phyloP scores from a whole-genome alignment of 1,140 invertebrate species.

The Papilio helenus region DNA sequence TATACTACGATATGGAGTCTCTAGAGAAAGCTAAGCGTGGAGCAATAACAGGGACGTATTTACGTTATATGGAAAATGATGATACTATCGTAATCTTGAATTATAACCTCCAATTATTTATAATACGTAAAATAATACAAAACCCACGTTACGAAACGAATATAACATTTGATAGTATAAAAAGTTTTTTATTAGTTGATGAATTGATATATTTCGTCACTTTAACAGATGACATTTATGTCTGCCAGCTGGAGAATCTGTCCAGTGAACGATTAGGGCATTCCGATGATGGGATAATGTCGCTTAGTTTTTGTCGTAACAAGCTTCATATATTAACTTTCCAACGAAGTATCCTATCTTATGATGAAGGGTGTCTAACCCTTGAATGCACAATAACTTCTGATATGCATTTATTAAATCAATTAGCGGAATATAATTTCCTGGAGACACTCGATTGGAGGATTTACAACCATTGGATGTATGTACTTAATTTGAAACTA shows the following conservation, averaged over 20 bases:
- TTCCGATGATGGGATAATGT: conserved; percentile 51
- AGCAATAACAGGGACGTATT: conserved; percentile 51
- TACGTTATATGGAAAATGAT: conserved; percentile 59
- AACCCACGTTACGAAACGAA: conserved; percentile 36
- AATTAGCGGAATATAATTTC: conserved; percentile 52
- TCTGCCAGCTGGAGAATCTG: conserved; percentile 47
- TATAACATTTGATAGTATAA: conserved; percentile 53
- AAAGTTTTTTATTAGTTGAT: conserved; percentile 54
- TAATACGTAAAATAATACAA: conserved; percentile 47
- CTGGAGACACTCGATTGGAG: conserved; percentile 58
- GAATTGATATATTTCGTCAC: conserved; percentile 57
- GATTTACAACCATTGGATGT: conserved; percentile 65
- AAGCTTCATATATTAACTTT: conserved; percentile 56
- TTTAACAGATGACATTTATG: conserved; percentile 55
- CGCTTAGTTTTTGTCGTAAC: conserved; percentile 48
- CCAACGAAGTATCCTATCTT: conserved; percentile 53
- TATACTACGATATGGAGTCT: conserved; percentile 62
- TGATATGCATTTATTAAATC: conserved; percentile 48
- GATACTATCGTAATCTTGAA: conserved; percentile 50
- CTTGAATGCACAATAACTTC: conserved; percentile 42
- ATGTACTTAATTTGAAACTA: conserved; percentile 50
- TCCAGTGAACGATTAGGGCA: conserved; percentile 39
- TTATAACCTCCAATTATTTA: conserved; percentile 50
- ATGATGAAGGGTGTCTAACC: conserved; percentile 42
- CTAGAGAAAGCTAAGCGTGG: conserved; percentile 44